Conservation (phyloP, 2,888 invertebrate species). For the Aphrophora alni region DNA sequence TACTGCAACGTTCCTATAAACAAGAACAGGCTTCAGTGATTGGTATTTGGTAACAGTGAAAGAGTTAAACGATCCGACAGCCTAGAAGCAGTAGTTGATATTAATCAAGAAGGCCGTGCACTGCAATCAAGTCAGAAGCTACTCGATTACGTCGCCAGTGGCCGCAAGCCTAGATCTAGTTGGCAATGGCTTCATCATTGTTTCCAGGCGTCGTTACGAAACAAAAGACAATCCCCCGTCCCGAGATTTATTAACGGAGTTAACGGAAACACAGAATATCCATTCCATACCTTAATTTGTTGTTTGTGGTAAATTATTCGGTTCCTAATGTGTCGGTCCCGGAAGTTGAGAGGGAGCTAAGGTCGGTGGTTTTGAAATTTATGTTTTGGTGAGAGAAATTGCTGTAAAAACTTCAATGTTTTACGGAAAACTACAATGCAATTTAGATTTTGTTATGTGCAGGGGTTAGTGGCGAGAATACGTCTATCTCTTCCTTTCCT, state of each 20-base stretch:
- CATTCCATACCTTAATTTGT: not conserved
- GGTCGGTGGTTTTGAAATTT: not conserved
- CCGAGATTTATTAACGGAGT: not conserved
- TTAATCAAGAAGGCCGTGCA: not conserved
- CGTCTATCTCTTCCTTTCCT: slow-evolving; percentile 16
- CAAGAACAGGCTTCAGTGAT: not conserved
- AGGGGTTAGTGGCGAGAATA: too few species aligned
- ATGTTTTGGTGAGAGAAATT: not conserved
- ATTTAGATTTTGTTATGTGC: not conserved
- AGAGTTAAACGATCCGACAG: not conserved
- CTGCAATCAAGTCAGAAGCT: not conserved
- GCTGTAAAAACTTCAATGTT: not conserved
- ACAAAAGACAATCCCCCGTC: not conserved
- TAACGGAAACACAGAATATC: not conserved
- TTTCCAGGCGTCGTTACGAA: not conserved
- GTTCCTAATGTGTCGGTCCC: not conserved
- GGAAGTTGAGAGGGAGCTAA: not conserved
- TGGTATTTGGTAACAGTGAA: too few species aligned
- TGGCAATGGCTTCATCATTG: not conserved
- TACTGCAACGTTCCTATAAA: too few species aligned
- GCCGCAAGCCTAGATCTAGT: not conserved
- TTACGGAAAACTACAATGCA: not conserved
- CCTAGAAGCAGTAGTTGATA: not conserved
- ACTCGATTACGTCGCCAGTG: slow-evolving; percentile 2
- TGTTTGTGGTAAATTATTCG: not conserved